Conservation (phyloP, 2,888 invertebrate species). For the Zeuzera pyrina region DNA sequence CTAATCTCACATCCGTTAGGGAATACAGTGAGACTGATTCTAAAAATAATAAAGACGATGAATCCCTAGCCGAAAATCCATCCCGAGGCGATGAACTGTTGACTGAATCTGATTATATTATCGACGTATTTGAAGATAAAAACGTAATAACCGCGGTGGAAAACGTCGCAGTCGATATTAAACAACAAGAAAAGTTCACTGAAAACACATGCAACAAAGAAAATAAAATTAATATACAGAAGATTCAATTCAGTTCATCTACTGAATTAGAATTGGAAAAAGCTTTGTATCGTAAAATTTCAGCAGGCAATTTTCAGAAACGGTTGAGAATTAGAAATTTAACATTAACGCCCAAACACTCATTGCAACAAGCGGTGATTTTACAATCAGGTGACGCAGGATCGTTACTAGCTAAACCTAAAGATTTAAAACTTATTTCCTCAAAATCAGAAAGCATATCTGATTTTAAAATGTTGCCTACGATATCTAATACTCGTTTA, state of each 20-base stretch:
- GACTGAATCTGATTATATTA: slow-evolving; percentile 33
- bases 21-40: no score
- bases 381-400: slow-evolving; percentile 45
- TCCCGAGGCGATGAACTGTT: slow-evolving; percentile 24
- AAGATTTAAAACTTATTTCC: slow-evolving; percentile 20
- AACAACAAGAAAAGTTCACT: no score
- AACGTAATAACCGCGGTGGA: slow-evolving; percentile 35
- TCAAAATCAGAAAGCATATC: slow-evolving; percentile 19
- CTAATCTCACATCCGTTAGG: background rate
- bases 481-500: slow-evolving; percentile 27
- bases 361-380: slow-evolving; percentile 34
- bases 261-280: slow-evolving; percentile 34
- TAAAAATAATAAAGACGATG: background rate
- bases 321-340: slow-evolving; percentile 40
- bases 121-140: slow-evolving; percentile 37
- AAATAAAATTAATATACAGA: no score
- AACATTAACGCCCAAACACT: slow-evolving; percentile 45
- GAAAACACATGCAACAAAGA: background rate
- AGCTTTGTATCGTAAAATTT: slow-evolving; percentile 30
- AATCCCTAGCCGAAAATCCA: slow-evolving; percentile 18
- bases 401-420: slow-evolving; percentile 35
- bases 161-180: slow-evolving; percentile 15
- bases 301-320: slow-evolving; percentile 38
- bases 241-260: no score
- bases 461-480: slow-evolving; percentile 25